Percentiles rank a stretch among this genome's conserved stretches.
These are phyloP conservation scores for Drosophila setosimentum DNA, from an alignment of 2,888 invertebrate species.

Conservation along the genomic window DNA sequence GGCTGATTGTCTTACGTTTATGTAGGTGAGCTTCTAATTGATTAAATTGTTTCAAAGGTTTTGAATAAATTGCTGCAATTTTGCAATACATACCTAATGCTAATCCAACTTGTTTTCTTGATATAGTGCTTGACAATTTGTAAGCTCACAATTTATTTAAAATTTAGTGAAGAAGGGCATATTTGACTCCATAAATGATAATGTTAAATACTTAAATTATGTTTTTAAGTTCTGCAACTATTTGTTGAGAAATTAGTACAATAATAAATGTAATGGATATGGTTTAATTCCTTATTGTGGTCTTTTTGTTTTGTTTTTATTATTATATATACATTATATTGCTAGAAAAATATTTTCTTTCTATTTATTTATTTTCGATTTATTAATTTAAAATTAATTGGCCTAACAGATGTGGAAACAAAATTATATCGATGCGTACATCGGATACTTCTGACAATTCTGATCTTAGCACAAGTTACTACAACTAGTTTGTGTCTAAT, in stretches of 20 bases:
- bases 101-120: background rate
- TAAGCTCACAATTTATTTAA: background rate
- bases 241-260: background rate
- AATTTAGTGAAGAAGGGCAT: background rate
- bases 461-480: too few relatives aligned
- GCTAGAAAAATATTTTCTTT: background rate
- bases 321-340: too few relatives aligned
- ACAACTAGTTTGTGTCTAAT: too few relatives aligned
- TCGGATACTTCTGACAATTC: too few relatives aligned
- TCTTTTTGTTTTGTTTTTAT: too few relatives aligned
- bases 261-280: too few relatives aligned
- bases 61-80: background rate
- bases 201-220: background rate
- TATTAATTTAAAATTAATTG: too few relatives aligned
- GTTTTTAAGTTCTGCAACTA: background rate
- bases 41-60: background rate
- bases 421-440: too few relatives aligned
- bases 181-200: background rate
- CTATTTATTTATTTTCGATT: too few relatives aligned
- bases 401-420: too few relatives aligned
- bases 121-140: background rate
- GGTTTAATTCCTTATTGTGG: too few relatives aligned
- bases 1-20: background rate
- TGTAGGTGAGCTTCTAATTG: background rate
- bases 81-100: background rate